Conservation (phyloP, 1,140 invertebrate species). For the Heliconius eleuchia region DNA sequence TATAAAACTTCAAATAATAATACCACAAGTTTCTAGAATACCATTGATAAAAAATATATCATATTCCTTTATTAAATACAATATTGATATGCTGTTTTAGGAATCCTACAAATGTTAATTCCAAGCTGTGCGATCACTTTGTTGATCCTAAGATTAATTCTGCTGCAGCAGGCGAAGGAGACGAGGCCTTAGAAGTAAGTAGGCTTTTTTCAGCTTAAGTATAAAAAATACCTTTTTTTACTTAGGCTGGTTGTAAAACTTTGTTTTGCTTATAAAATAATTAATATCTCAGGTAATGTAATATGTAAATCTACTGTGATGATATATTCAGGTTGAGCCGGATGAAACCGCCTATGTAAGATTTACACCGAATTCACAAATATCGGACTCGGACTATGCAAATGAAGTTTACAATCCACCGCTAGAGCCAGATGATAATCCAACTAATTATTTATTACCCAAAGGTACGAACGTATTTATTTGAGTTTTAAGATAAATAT, state of each 20-base stretch:
- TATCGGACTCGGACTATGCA: conserved; percentile 87
- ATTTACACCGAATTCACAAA: conserved; percentile 87
- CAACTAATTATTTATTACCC: conserved; percentile 50
- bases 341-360: conserved; percentile 88
- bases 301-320: too few species aligned
- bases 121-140: conserved; percentile 71
- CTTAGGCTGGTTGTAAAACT: neutral
- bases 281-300: neutral
- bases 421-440: conserved; percentile 57
- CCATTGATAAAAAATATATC: neutral
- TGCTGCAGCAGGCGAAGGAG: conserved; percentile 41
- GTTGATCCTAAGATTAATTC: conserved; percentile 63
- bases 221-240: neutral
- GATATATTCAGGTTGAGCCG: conserved; percentile 80
- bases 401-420: conserved; percentile 91
- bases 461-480: conserved; percentile 49
- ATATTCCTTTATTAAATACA: neutral
- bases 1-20: neutral
- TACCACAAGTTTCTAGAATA: neutral
- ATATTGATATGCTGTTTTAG: conserved; percentile 37
- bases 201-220: neutral
- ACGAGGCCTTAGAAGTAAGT: conserved; percentile 54
- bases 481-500: too few species aligned
- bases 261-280: neutral
- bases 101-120: conserved; percentile 60